These are phyloP conservation scores for Rhagonycha lutea DNA, from an alignment of 2,888 invertebrate genomes.

Conservation along the genomic window DNA sequence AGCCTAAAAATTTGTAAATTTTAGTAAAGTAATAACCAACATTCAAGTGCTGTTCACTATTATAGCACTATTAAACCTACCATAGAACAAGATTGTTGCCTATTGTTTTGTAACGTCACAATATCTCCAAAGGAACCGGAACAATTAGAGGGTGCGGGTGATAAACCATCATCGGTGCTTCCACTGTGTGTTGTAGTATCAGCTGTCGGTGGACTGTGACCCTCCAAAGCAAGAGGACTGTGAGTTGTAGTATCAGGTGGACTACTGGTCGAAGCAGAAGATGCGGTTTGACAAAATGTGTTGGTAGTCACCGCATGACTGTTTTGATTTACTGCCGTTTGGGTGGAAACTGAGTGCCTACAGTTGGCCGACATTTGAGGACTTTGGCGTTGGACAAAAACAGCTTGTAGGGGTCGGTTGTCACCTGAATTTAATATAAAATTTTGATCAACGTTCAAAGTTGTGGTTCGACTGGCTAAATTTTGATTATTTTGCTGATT, in stretches of 20 bases:
- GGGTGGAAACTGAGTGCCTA: slow-evolving; percentile 75
- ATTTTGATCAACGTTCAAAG: slow-evolving; percentile 65
- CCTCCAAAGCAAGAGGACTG: slow-evolving; percentile 68
- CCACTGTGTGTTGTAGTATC: slow-evolving; percentile 55
- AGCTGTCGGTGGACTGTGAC: slow-evolving; percentile 53
- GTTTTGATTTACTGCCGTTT: slow-evolving; percentile 66
- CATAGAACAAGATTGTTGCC: slow-evolving; percentile 54
- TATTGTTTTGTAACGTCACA: slow-evolving; percentile 40
- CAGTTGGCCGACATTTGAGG: slow-evolving; percentile 43
- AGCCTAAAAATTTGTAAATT: slow-evolving; percentile 56
- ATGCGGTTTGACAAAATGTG: slow-evolving; percentile 54
- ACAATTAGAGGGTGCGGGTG: slow-evolving; percentile 54
- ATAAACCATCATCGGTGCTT: slow-evolving; percentile 54
- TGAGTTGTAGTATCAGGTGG: slow-evolving; percentile 87
- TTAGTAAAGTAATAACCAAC: neutral
- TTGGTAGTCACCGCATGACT: slow-evolving; percentile 54
- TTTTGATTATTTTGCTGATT: slow-evolving; percentile 50
- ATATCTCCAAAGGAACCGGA: slow-evolving; percentile 48
- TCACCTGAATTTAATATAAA: slow-evolving; percentile 58
- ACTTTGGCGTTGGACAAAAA: slow-evolving; percentile 44
- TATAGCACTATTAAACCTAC: slow-evolving; percentile 38
- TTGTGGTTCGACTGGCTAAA: slow-evolving; percentile 48
- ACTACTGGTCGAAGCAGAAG: slow-evolving; percentile 59
- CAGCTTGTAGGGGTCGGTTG: slow-evolving; percentile 45
- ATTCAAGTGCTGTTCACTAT: too few species aligned